Evolutionary conservation across 2,888 invertebrate species (phyloP), one percentile per base, ranked within the genome.

Genomic region (Apodemia mormo): DNA sequence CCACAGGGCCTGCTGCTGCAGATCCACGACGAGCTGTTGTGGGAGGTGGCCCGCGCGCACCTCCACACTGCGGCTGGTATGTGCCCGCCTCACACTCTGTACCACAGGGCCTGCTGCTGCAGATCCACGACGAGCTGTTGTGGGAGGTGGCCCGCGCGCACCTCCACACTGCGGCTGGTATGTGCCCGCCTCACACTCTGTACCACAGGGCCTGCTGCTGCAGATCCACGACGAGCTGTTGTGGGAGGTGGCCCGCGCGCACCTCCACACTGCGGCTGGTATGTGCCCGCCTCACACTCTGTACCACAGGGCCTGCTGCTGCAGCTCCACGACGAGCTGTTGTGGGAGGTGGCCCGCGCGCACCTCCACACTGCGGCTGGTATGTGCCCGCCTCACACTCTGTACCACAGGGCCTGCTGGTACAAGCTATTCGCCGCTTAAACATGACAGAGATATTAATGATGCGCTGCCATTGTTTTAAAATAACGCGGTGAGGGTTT

Each of bases 221-320:
- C 94, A 94, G 81, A 86, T 94, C 70, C 94, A 94, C 79, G 94
- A 94, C 81, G 94, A 94, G 81, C 87, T 94, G 49, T 84, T 94
- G 65, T 94, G 94, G 94, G 93, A 94, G 77, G 84, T 94, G 68
- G 70, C 68, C 0, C 75, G 77, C 1, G 74, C 73, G 0, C 72
- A 85, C 64, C 66, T 90, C 73, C 66, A 68, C 1, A 30, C 43
- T 0, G 87, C 87, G 1, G 87, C 86, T 2, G 82, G 91, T 89
- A 29, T 7, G 43, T 43, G 4, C 14, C 49, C 2, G 8, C 2
- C 9, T 8, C 1, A 43, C 8, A 6, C 22, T 22, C 22, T 22
- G 22, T 22, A 22, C 22, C 22, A 22, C 22, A 22, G 22, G 22
- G 22, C 22, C 22, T 22, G 22, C 22, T 22, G 22, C 22, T 22